These are phyloP conservation scores for Dryobotodes eremita DNA, from an alignment of 2,888 invertebrate species.

Conservation along the genomic window DNA sequence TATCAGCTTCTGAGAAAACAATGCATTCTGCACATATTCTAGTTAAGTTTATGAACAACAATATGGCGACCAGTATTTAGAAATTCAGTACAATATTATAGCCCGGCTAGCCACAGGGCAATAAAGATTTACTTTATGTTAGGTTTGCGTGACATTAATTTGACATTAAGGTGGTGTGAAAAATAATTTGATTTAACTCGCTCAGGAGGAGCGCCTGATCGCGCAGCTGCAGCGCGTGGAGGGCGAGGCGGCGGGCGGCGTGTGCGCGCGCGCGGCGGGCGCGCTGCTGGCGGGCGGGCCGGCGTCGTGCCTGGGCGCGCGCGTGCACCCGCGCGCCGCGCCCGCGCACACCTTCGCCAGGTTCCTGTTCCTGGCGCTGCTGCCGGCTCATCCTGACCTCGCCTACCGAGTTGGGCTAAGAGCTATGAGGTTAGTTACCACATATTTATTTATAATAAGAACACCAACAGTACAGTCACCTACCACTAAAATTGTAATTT, in stretches of 20 bases:
- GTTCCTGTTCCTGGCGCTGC: conserved; percentile 94
- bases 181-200: too few species aligned
- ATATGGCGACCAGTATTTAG: not conserved
- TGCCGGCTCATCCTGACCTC: conserved; percentile 94
- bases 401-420: conserved; percentile 95
- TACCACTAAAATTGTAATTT: too few species aligned
- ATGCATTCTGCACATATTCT: not conserved
- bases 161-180: not conserved
- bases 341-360: conserved; percentile 96
- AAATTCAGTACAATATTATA: not conserved
- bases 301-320: conserved; percentile 93
- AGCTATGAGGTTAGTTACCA: conserved; percentile 91
- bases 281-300: conserved; percentile 95
- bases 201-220: conserved; percentile 93
- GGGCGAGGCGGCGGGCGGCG: conserved; percentile 93
- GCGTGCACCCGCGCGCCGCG: conserved; percentile 95
- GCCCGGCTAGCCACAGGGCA: not conserved
- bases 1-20: not conserved
- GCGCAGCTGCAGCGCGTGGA: conserved; percentile 94
- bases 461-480: not conserved
- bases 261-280: conserved; percentile 92
- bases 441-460: not conserved
- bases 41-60: not conserved
- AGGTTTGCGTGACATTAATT: not conserved
- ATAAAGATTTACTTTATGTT: too few species aligned